A percentile compares a stretch with the other conserved stretches of the same genome.
Evolutionary conservation across 2,888 invertebrate species (phyloP).

Genomic region (Dusona sp.): DNA sequence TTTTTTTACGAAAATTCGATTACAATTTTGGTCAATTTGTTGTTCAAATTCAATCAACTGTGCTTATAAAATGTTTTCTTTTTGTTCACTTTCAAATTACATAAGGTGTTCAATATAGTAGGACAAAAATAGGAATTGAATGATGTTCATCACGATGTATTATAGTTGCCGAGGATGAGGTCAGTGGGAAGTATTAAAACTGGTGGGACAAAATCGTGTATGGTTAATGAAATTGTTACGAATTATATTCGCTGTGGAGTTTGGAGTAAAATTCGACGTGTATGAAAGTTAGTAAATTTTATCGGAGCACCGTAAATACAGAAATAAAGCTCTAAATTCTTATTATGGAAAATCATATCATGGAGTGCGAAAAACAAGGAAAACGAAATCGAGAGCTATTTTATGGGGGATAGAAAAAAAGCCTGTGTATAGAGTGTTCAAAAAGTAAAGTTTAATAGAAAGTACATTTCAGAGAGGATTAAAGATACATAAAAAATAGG

Average conservation of each 20-base stretch:
- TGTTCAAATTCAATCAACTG: too few species aligned
- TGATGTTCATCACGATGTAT: background rate
- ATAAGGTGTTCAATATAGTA: too few species aligned
- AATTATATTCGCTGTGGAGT: background rate
- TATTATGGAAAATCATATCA: conserved; percentile 27
- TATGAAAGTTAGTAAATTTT: background rate
- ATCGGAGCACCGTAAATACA: background rate
- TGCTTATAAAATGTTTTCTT: too few species aligned
- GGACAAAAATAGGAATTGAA: background rate
- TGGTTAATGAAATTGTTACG: background rate
- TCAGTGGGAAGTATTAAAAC: background rate
- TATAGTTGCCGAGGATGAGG: background rate
- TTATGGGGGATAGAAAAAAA: background rate
- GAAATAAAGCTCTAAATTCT: background rate
- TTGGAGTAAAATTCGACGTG: background rate
- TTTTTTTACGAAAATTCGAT: too few species aligned
- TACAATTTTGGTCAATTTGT: too few species aligned
- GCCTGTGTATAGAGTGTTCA: background rate
- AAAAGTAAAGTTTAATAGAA: background rate
- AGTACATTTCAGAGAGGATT: background rate
- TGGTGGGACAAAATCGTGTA: background rate
- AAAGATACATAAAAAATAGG: background rate
- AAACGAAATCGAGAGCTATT: background rate
- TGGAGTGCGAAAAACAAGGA: background rate
- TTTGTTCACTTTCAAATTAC: too few species aligned